A percentile compares a stretch with the other conserved stretches of the same genome.
These are phyloP conservation scores for Colletes collaris DNA, from an alignment of 2,888 invertebrate species.

Conservation along the genomic window DNA sequence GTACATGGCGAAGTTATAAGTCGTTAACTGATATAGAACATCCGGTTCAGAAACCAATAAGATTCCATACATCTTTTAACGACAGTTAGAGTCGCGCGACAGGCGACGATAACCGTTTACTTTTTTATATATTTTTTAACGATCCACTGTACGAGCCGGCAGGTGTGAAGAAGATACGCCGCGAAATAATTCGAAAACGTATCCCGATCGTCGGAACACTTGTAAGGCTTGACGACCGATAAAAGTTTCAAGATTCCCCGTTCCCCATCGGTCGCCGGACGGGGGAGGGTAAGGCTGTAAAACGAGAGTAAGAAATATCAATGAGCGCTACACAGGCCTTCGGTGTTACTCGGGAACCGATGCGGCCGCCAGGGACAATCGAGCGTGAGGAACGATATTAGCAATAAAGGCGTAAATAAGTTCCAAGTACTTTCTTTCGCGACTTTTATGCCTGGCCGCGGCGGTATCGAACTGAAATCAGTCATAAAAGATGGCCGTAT, in stretches of 20 bases:
- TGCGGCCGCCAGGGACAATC: conserved; percentile 52
- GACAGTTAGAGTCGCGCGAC: neutral
- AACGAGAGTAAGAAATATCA: conserved; percentile 62
- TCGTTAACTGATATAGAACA: neutral
- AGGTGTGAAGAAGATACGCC: conserved; percentile 39
- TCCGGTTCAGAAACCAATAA: neutral
- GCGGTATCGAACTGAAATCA: conserved; percentile 49
- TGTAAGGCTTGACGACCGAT: conserved; percentile 60
- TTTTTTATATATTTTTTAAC: conserved; percentile 12
- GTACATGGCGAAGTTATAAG: neutral
- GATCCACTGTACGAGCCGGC: conserved; percentile 19
- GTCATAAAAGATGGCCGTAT: conserved; percentile 51
- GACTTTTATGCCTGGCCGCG: conserved; percentile 42
- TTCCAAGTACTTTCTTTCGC: conserved; percentile 25
- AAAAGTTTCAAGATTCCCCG: conserved; percentile 56
- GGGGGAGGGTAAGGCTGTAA: conserved; percentile 49
- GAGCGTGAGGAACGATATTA: conserved; percentile 65
- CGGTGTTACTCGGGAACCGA: conserved; percentile 35
- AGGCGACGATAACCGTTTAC: neutral
- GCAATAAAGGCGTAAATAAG: conserved; percentile 64
- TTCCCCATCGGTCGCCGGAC: conserved; percentile 8
- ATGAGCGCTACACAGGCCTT: conserved; percentile 39
- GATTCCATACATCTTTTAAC: neutral
- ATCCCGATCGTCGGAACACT: conserved; percentile 50
- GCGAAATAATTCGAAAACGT: conserved; percentile 34